Conservation (phyloP, 2,113 vertebrate species). For the Rhinopomastus cyanomelas region DNA sequence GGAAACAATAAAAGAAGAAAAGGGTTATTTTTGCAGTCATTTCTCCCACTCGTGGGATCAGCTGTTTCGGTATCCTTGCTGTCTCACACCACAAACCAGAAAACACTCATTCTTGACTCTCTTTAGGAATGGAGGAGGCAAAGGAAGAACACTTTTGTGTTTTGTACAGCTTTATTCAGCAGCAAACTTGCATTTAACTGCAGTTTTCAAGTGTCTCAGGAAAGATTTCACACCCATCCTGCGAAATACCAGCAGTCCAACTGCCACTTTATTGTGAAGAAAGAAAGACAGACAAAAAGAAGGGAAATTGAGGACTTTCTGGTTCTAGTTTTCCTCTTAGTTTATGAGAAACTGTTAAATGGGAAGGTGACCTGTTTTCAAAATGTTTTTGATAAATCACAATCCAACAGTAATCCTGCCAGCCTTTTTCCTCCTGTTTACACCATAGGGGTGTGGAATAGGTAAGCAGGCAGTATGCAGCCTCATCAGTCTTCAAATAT, state of each 20-base stretch:
- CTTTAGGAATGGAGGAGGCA: neutral
- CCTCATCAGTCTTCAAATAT: neutral
- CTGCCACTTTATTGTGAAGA: neutral
- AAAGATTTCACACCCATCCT: neutral
- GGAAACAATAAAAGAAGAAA: constrained; percentile 55
- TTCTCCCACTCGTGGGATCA: constrained; percentile 37
- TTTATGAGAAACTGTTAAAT: neutral
- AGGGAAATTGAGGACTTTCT: neutral
- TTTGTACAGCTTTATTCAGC: neutral
- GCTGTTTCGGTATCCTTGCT: neutral
- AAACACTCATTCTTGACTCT: constrained; percentile 17
- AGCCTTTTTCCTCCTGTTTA: neutral
- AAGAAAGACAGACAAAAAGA: neutral
- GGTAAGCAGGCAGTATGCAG: neutral
- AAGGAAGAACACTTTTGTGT: neutral
- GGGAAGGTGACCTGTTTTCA: neutral
- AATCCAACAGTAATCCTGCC: neutral
- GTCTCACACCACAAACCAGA: constrained; percentile 29
- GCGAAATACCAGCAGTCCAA: neutral
- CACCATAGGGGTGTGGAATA: neutral
- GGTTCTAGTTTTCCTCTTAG: neutral
- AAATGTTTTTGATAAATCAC: neutral
- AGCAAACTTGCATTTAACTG: neutral
- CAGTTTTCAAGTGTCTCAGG: neutral
- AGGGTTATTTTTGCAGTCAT: constrained; percentile 22